Base-by-base conservation (phyloP, 2,113 vertebrate genomes). In the Anguilla japonica region DNA sequence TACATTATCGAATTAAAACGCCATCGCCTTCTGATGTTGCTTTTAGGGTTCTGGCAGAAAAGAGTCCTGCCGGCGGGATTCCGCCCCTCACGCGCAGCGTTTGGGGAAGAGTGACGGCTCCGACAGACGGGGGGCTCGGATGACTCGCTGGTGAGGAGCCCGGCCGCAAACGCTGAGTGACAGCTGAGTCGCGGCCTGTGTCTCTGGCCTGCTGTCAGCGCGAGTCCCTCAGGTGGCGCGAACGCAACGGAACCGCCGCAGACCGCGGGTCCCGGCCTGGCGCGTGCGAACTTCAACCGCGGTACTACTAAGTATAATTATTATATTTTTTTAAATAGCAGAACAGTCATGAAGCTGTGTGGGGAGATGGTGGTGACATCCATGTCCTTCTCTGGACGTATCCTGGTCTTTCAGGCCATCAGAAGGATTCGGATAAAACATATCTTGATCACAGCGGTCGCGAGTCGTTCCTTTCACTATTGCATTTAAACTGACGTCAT, bases 201-300 rank as follows among this genome's bases (percentile, higher is more conserved):
- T 40, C 60, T 82, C 92, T 80, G 85, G 88, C 92, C 79, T 91
- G 88, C 90, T 92, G 92, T 93, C 93, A 93, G 89, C 93, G 93
- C 90, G 92, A 91, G 92, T 93, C 91, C 91, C 90, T 92, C 92
- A 89, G 89, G 90, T 91, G 91, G 90, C 88, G 90, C 81, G 79
- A 86, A 91, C 88, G 89, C 89, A 89, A 91, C 90, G 79, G 85
- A 79, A 87, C 87, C 88, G 75, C 83, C 43, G 83, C 86, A 89
- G 84, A 53, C 84, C 83, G n/a, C 67, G 9, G n/a, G 26, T 13
- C 67, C 67, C 26, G 67, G 1, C n/a, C 67, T 75, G n/a, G 8
- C 67, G 67, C 34, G 0, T 95, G 94, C 95, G 92, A 93, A 95
- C 94, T 95, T 91, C 92, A 92, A 91, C 50, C 92, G 93, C 93